Conservation (phyloP, 2,113 vertebrate species). For the Octodon degus region DNA sequence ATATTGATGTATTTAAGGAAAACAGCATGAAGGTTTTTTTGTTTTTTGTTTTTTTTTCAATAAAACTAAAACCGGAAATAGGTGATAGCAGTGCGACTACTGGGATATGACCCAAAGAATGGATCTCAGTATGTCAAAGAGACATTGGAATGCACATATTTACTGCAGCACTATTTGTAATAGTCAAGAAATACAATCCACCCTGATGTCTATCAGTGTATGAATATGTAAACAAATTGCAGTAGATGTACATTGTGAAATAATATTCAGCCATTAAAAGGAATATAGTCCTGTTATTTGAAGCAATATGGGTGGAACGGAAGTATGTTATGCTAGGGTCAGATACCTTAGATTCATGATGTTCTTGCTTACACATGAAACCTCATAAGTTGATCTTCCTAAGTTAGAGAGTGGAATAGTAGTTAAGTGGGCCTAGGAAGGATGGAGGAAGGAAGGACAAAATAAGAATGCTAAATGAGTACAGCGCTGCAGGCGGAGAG, state of each 20-base stretch:
- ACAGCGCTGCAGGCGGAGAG: background rate
- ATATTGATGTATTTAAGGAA: background rate
- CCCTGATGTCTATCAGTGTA: too few relatives aligned
- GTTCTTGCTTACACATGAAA: background rate
- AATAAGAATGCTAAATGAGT: background rate
- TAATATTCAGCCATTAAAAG: background rate
- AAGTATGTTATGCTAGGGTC: background rate
- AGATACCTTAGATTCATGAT: background rate
- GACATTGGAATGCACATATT: background rate
- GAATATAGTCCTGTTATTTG: background rate
- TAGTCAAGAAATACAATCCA: background rate
- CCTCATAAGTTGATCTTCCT: background rate
- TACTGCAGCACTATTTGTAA: background rate
- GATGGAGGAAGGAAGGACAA: background rate
- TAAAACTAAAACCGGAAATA: background rate
- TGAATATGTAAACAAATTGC: background rate
- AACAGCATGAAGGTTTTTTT: background rate
- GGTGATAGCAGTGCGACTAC: accelerated
- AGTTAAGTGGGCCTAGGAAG: background rate
- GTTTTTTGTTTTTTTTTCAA: background rate
- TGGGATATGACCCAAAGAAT: background rate
- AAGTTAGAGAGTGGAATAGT: background rate
- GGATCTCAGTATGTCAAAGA: background rate
- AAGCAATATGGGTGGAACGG: background rate
- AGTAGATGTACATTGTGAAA: too few relatives aligned